These are phyloP conservation scores for Cheirogaleus medius DNA, from an alignment of 2,113 vertebrate genomes.

Conservation along the genomic window DNA sequence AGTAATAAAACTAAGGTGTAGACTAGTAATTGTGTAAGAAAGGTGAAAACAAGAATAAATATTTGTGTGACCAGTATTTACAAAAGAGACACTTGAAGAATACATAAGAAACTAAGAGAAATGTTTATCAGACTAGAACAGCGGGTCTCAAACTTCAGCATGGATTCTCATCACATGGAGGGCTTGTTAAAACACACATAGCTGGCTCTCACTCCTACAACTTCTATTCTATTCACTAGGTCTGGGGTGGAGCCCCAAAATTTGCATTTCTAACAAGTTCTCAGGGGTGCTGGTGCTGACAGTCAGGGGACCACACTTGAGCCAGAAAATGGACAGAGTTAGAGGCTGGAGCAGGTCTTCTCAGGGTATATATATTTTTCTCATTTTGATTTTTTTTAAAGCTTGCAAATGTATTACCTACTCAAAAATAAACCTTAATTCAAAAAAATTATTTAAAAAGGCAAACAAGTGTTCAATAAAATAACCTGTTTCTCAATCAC, in stretches of 20 bases:
- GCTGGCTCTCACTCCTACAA: background rate
- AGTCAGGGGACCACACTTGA: background rate
- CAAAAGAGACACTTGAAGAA: background rate
- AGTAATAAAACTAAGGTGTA: background rate
- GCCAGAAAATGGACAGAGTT: background rate
- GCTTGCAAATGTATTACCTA: background rate
- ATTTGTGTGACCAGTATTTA: background rate
- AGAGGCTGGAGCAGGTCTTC: background rate
- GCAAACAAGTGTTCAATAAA: background rate
- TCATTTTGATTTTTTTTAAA: background rate
- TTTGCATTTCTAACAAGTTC: background rate
- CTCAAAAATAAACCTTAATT: slow-evolving; percentile 1
- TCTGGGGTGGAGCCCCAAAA: background rate
- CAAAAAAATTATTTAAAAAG: background rate
- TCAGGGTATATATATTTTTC: background rate
- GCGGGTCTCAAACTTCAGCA: background rate
- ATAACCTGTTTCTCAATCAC: background rate
- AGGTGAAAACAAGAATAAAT: background rate
- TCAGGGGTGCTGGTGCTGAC: background rate
- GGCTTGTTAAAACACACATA: background rate
- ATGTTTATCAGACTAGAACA: background rate
- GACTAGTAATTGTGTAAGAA: background rate
- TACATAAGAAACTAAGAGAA: background rate
- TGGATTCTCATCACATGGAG: background rate
- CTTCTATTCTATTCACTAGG: background rate